Evolutionary conservation across 2,888 invertebrate species (phyloP).

Genomic region (Antheraea yamamai): DNA sequence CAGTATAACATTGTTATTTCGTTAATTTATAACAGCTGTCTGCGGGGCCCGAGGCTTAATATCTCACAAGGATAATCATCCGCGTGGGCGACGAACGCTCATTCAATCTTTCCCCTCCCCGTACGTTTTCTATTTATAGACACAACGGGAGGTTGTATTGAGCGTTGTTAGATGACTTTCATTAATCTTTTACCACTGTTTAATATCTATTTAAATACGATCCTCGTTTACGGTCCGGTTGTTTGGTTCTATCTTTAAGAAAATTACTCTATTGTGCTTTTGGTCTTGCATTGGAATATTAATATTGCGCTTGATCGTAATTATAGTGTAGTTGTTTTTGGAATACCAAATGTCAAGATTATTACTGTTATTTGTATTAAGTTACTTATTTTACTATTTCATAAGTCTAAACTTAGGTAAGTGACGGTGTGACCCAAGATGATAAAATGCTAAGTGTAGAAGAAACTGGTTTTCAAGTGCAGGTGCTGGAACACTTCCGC

Average conservation of each 20-base stretch:
- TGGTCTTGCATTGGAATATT: too few relatives aligned
- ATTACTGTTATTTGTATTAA: too few relatives aligned
- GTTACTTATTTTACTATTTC: too few relatives aligned
- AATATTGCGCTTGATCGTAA: too few relatives aligned
- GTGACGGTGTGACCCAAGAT: too few relatives aligned
- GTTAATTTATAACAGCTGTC: slow-evolving; percentile 1
- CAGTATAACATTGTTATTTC: background rate
- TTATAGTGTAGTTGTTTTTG: too few relatives aligned
- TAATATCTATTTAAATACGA: background rate
- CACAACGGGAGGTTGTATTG: background rate
- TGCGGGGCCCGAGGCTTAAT: background rate
- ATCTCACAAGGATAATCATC: background rate
- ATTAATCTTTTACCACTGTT: background rate
- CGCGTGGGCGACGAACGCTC: background rate
- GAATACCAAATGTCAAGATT: too few relatives aligned
- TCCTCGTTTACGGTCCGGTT: background rate
- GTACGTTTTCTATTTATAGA: slow-evolving; percentile 14
- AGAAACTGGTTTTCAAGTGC: too few relatives aligned
- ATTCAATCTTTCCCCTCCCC: slow-evolving; percentile 2
- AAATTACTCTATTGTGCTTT: too few relatives aligned
- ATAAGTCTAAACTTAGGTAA: too few relatives aligned
- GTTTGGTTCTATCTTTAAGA: background rate
- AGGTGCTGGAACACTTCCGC: too few relatives aligned
- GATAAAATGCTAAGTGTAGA: too few relatives aligned
- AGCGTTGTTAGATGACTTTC: slow-evolving; percentile 9